Base-by-base conservation (phyloP, 1,140 invertebrate species). In the Hestina assimilis region DNA sequence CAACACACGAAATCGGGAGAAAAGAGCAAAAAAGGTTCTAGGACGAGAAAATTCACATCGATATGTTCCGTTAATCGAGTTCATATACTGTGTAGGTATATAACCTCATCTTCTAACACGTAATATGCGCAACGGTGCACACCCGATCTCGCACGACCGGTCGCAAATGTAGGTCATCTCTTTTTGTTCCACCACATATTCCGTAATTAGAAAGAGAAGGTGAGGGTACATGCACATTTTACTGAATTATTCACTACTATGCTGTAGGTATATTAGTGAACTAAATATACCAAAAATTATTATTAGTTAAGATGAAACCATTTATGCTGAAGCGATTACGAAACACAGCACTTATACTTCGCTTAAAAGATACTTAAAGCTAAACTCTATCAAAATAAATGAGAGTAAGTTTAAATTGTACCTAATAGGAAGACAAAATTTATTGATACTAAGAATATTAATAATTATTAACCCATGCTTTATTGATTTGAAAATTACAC, bases 121-220 rank as follows among this genome's bases (percentile, higher is more conserved):
- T 83, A 86, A 85, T 79, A 69, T 77, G 75, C 75, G 78, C 83
- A 84, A 80, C 81, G 79, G 76, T 73, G 78, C 78, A 73, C 75
- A 69, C 75, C 75, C 79, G 77, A 83, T 82, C 82, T 83, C 75
- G 76, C 69, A 73, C 78, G 79, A 87, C 87, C 85, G 85, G 85
- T 89, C 81, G 72, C 59, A 75, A 85, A 89, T 82, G 75, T 89
- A 66, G 89, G 89, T 82, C 87, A 87, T 89, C 84, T 89, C 87
- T 89, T 89, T 89, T 89, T 89, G 87, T 89, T 89, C 75, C 78
- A 83, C 75, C 75, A 80, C 75, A 71, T 81, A 83, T 87, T 83
- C 85, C 79, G 82, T 87, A 89, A 89, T 86, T 83, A 87, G 82
- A 85, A 77, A 78, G 81, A 87, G 80, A 85, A 80, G 81, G 77